Evolutionary conservation across 2,888 invertebrate species (phyloP), one percentile per base, ranked within the genome.

Genomic region (Hedychridium roseum): DNA sequence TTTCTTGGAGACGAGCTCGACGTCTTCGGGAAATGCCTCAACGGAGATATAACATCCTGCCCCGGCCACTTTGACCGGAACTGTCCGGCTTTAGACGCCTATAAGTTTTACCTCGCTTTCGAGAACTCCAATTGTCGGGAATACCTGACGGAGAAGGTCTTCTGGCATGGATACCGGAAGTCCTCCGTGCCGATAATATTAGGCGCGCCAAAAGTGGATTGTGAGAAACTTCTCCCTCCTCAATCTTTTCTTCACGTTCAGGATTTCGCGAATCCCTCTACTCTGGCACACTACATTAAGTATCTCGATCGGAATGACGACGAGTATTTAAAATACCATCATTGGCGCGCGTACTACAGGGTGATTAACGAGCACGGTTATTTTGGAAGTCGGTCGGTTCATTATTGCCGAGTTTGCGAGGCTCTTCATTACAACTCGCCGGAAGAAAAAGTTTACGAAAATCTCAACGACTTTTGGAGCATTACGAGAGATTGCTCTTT

Each of bases 81-180:
- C 68, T 90, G 89, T 58, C 72, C 80, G 2, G 57, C 74, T 3
- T 73, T 88, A 31, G 74, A 80, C 0, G 63, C 81, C 5, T 90
- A 89, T 71, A 80, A 87, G 60, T 90, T 90, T 71, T 88, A 89
- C 64, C 72, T 90, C 30, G 84, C 87, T 0, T 85, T 89, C 55
- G 90, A 90, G 73, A 89, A 89, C 67, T 84, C 86, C 0, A 83
- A 85, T 59, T 90, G 90, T 66, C 80, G 80, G 3, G 86, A 89
- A 67, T 90, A 90, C 62, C 74, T 89, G 34, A 89, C 88, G 0
- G 89, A 90, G 67, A 90, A 90, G 70, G 69, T 84, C 1, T 89
- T 85, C 77, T 85, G 87, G 81, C 83, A 88, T 58, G 86, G 85
- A 0, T 88, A 84, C 60, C 65, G 76, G 1, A 88, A 86, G 71